Conservation (phyloP, 2,888 invertebrate genomes). For the Thymelicus sylvestris region DNA sequence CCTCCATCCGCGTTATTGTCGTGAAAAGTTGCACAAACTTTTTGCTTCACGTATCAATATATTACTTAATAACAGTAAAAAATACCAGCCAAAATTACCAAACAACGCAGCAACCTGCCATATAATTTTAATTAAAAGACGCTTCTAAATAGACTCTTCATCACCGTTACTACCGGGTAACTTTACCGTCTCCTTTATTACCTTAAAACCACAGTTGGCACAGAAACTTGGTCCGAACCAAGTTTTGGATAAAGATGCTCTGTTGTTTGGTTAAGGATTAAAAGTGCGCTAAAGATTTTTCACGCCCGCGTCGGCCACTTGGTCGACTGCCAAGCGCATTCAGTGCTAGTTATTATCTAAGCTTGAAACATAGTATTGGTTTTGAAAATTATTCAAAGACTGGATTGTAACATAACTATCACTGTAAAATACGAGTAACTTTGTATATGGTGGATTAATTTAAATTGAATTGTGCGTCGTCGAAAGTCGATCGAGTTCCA, state of each 20-base stretch:
- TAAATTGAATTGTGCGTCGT: neutral
- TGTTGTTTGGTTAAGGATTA: conserved; percentile 36
- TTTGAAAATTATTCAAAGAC: conserved; percentile 1
- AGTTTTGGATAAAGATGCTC: conserved; percentile 34
- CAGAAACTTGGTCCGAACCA: conserved; percentile 11
- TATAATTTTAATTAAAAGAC: neutral
- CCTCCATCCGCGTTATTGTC: too few relatives aligned
- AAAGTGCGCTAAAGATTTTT: conserved; percentile 36
- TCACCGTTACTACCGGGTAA: neutral
- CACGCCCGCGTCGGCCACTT: conserved; percentile 24
- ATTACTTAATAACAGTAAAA: too few relatives aligned
- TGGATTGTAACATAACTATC: neutral
- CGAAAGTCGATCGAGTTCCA: too few relatives aligned
- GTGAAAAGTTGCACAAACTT: too few relatives aligned
- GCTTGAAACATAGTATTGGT: conserved; percentile 1
- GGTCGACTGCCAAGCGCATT: conserved; percentile 24
- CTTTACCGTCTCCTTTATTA: conserved; percentile 19
- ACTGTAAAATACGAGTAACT: too few relatives aligned
- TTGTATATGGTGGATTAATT: neutral
- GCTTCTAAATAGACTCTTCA: conserved; percentile 10
- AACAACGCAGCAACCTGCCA: neutral
- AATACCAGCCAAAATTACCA: too few relatives aligned
- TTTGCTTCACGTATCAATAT: too few relatives aligned
- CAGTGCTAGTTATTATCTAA: conserved; percentile 22
- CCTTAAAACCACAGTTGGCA: conserved; percentile 32